Percentiles rank a stretch among this genome's conserved stretches.
Conservation (phyloP, 2,888 invertebrate genomes). For the Adela reaumurella region DNA sequence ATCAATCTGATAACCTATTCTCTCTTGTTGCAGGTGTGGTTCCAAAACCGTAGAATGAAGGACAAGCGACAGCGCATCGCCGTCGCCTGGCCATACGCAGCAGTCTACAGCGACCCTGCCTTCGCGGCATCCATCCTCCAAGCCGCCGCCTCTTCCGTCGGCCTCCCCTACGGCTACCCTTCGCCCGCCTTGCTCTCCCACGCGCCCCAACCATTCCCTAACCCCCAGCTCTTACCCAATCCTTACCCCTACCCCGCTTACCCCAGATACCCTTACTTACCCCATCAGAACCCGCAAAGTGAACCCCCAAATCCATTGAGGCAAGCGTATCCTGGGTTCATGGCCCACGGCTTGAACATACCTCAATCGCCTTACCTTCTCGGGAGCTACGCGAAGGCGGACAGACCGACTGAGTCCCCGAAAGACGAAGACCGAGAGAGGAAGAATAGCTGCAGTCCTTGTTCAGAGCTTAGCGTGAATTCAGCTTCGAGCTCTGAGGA, state of each 20-base stretch:
- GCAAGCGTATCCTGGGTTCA: neutral
- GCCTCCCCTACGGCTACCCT: slow-evolving; percentile 60
- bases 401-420: slow-evolving; percentile 2
- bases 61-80: slow-evolving; percentile 95
- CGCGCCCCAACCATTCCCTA: slow-evolving; percentile 45
- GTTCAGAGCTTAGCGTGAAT: slow-evolving; percentile 17
- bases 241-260: slow-evolving; percentile 58
- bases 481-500: slow-evolving; percentile 17
- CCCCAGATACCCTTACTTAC: slow-evolving; percentile 53
- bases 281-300: slow-evolving; percentile 19
- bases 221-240: slow-evolving; percentile 56
- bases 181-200: slow-evolving; percentile 55
- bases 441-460: slow-evolving; percentile 15
- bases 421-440: neutral
- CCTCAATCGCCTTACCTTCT: neutral
- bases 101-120: slow-evolving; percentile 91
- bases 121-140: slow-evolving; percentile 90
- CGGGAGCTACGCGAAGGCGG: slow-evolving; percentile 10
- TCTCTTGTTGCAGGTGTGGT: slow-evolving; percentile 79
- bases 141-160: slow-evolving; percentile 75
- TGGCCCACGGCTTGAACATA: neutral
- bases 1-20: too few relatives aligned
- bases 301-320: neutral
- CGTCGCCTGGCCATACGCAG: slow-evolving; percentile 92
- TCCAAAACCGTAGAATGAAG: slow-evolving; percentile 95